These are phyloP conservation scores for Zaprionus tsacasi DNA, from an alignment of 1,140 invertebrate genomes.

Conservation along the genomic window DNA sequence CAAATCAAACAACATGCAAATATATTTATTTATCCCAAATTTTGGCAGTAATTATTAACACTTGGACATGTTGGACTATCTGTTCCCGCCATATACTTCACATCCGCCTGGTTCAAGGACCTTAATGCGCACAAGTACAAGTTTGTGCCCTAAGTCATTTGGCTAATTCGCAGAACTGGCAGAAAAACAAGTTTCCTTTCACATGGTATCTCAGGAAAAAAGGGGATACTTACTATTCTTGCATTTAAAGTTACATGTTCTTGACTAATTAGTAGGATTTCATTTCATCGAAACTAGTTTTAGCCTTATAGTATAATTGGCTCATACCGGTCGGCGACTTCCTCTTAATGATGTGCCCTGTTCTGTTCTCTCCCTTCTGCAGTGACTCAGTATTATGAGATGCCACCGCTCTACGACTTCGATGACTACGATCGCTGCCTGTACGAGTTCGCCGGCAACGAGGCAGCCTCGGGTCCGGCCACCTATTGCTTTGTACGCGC, in stretches of 20 bases:
- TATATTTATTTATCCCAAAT: conserved; percentile 12
- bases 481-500: conserved; percentile 85
- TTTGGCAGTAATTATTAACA: conserved; percentile 8
- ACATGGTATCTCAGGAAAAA: conserved; percentile 31
- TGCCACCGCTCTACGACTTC: conserved; percentile 85
- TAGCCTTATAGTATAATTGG: conserved; percentile 14
- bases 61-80: background rate
- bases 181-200: conserved; percentile 69
- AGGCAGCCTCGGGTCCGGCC: conserved; percentile 42
- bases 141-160: conserved; percentile 37
- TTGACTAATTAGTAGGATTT: conserved; percentile 25
- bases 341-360: conserved; percentile 23
- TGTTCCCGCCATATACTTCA: background rate
- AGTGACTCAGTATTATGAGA: conserved; percentile 85
- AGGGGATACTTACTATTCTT: conserved; percentile 7
- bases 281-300: conserved; percentile 41
- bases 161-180: conserved; percentile 1
- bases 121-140: conserved; percentile 18
- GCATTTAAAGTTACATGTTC: conserved; percentile 23
- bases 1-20: conserved; percentile 22
- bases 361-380: background rate
- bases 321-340: conserved; percentile 15
- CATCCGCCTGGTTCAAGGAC: conserved; percentile 23
- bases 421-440: conserved; percentile 85
- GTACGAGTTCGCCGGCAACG: conserved; percentile 51